Percentiles rank a stretch among this genome's conserved stretches.
phyloP scores from a whole-genome alignment of 2,113 vertebrate species.

The Pituophis catenifer region DNA sequence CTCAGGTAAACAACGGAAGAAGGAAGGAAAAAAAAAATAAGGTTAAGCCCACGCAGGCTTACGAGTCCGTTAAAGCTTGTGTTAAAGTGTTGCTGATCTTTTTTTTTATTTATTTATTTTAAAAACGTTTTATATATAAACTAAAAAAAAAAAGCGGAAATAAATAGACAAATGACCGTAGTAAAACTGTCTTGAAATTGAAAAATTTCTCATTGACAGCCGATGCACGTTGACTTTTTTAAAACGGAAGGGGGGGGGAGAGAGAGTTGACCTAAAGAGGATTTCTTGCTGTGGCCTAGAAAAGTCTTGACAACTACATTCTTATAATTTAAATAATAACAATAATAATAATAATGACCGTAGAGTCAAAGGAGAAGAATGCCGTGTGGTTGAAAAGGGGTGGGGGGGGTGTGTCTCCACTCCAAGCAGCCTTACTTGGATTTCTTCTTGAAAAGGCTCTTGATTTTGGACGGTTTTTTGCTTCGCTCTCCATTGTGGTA shows the following conservation, averaged over 20 bases:
- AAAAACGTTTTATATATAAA: conserved; percentile 63
- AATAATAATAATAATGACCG: conserved; percentile 33
- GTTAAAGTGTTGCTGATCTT: conserved; percentile 61
- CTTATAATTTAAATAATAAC: conserved; percentile 68
- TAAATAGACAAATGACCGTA: conserved; percentile 76
- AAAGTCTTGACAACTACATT: conserved; percentile 82
- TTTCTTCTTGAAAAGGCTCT: conserved; percentile 96
- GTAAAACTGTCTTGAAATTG: conserved; percentile 74
- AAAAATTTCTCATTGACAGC: conserved; percentile 71
- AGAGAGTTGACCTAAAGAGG: conserved; percentile 72
- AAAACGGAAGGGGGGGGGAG: conserved; percentile 28
- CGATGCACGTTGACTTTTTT: conserved; percentile 65
- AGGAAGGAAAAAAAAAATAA: background rate
- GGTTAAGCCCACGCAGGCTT: conserved; percentile 75
- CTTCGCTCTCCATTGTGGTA: conserved; percentile 87
- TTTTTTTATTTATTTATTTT: conserved; percentile 63
- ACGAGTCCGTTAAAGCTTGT: conserved; percentile 76
- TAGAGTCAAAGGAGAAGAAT: conserved; percentile 43
- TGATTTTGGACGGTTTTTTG: conserved; percentile 96
- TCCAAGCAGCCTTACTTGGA: conserved; percentile 69
- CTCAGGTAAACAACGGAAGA: conserved; percentile 78
- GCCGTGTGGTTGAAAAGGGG: conserved; percentile 33
- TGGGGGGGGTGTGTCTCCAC: conserved; percentile 5
- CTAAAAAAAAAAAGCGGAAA: conserved; percentile 67
- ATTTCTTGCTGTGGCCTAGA: conserved; percentile 72